Base-by-base conservation (phyloP, 2,797 vertebrate species). In the Dipus sagitta region DNA sequence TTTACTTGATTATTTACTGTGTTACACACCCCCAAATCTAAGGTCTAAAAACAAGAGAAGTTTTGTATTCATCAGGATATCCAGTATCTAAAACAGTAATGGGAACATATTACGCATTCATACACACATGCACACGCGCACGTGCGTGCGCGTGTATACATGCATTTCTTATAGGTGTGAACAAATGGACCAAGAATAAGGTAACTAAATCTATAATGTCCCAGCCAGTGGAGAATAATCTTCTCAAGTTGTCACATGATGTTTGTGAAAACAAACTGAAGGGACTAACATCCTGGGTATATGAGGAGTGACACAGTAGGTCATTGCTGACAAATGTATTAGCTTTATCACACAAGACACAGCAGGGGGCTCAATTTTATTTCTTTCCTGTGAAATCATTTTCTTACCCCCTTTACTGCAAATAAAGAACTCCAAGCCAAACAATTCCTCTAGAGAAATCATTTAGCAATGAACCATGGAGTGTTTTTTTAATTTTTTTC, bases 221-320 rank as follows among this genome's bases (percentile, higher is more conserved):
- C 90, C 87, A 70, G 30, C 24, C 74, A 93, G 77, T 58, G 83
- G 42, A 47, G 28, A 96, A 86, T 75, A 81, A 93, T 92, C n/a
- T 88, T 91, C 90, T 20, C 67, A 94, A 76, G 30, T 88, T 88
- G 79, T 54, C 58, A 90, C 54, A 38, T 92, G 38, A 93, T 75
- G 9, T 94, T 75, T 95, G 54, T 92, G 91, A 92, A 95, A 96
- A 95, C 21, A 85, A 67, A 90, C 18, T 81, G n/a, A 23, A 90
- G 42, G 60, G 38, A 24, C 54, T 81, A 70, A 95, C 93, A 92
- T 90, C 65, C 86, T 86, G 72, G 10, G 5, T 67, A 70, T 20
- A 42, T 30, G 85, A 86, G 81, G 88, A 38, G 64, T 88, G 67
- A 87, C 86, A 94, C 4, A 62, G 77, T 58, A 1, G 5, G 77